Evolutionary conservation across 2,888 invertebrate genomes (phyloP).

Genomic region (Cantharis lateralis): DNA sequence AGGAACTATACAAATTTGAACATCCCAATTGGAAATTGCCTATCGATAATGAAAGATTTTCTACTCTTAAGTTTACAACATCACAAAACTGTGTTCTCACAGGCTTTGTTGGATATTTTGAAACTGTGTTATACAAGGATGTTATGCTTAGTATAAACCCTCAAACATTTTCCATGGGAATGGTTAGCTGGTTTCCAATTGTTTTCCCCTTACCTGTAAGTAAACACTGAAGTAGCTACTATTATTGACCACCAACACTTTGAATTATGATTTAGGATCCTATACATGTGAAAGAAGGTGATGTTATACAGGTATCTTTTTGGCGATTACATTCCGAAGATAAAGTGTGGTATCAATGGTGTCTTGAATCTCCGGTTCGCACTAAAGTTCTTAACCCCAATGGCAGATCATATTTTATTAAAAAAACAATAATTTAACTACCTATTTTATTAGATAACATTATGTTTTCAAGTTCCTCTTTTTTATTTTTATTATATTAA

Average conservation of each 20-base stretch:
- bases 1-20: slow-evolving; percentile 82
- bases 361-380: slow-evolving; percentile 66
- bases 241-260: no score
- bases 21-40: slow-evolving; percentile 82
- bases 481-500: neutral
- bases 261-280: slow-evolving; percentile 64
- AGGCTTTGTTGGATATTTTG: slow-evolving; percentile 96
- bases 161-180: slow-evolving; percentile 82
- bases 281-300: slow-evolving; percentile 70
- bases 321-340: slow-evolving; percentile 82
- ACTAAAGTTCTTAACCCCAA: slow-evolving; percentile 71
- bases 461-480: neutral
- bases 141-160: slow-evolving; percentile 90
- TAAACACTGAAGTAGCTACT: slow-evolving; percentile 12
- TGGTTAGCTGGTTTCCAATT: slow-evolving; percentile 99
- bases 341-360: slow-evolving; percentile 97
- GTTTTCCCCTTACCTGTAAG: slow-evolving; percentile 86
- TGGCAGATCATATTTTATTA: slow-evolving; percentile 74
- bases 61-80: slow-evolving; percentile 69
- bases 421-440: slow-evolving; percentile 17
- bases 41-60: slow-evolving; percentile 76
- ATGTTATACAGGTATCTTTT: slow-evolving; percentile 77
- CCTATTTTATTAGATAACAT: neutral
- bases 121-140: slow-evolving; percentile 82
- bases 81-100: slow-evolving; percentile 81